Evolutionary conservation across 1,140 invertebrate genomes (phyloP), one percentile per base, ranked within the genome.

Genomic region (Macrobrachium nipponense): DNA sequence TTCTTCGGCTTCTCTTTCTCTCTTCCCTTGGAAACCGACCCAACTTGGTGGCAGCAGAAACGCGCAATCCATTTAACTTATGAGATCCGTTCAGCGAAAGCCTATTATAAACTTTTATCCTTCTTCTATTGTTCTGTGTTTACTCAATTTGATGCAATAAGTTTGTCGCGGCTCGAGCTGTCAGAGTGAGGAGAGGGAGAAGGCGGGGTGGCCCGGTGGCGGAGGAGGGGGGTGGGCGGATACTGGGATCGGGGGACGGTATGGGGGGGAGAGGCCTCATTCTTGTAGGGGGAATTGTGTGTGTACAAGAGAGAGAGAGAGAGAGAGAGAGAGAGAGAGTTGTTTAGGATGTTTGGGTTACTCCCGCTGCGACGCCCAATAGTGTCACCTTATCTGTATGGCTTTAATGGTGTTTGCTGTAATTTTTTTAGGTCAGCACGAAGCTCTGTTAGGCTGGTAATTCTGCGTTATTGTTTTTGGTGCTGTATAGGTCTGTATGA

Each of bases 141-240:
- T 87, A 87, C 86, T 87, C 86, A 87, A 87, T 87, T 87, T 87
- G 86, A 87, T 87, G 86, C 86, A 87, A 87, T 87, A 87, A 87
- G 86, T 87, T 87, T 87, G 86, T 87, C 86, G 80, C 86, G 83
- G 83, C 83, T 79, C 76, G 83, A 86, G 83, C 83, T 86, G 83
- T 86, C 83, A 86, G 76, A 51, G 64, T 59, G 83, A 43, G 27
- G 72, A 73, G 72, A 36, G 72, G 72, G 72, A 73, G 58, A 18
- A 27, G 72, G 36, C 72, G 43, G 36, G 27, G 14, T 72, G 68
- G 68, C 23, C 27, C 18, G 72, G 43, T 73, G 72, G n/a, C 14
- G 59, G 58, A 61, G 58, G 14, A 60, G 14, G 6, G 3, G 23
- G n/a, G 23, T 11, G 27, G 18, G 36, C n/a, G 23, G 1, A 36